These are phyloP conservation scores for Megaceryle maxima DNA, from an alignment of 2,113 vertebrate species.

Conservation along the genomic window DNA sequence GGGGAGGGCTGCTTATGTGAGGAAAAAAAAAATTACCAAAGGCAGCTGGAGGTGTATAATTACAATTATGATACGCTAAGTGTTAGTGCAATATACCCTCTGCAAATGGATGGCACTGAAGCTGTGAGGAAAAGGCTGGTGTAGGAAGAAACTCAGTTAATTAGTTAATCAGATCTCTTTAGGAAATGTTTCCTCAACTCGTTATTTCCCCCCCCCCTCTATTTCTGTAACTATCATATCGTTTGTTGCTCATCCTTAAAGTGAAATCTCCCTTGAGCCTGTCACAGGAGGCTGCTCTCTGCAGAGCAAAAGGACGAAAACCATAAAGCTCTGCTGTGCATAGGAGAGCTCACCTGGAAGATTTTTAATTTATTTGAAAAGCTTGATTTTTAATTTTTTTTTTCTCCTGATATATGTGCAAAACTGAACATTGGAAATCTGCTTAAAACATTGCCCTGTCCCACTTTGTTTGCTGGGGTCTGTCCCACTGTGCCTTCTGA, in stretches of 20 bases:
- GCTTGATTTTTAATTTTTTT: background rate
- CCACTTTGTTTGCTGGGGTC: background rate
- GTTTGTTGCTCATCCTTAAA: slow-evolving; percentile 20
- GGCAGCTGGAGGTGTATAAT: background rate
- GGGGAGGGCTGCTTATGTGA: background rate
- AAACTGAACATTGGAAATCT: background rate
- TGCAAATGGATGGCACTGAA: background rate
- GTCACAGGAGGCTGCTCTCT: background rate
- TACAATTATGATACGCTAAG: background rate
- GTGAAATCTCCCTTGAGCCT: background rate
- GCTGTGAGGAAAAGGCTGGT: background rate
- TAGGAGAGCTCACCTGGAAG: background rate
- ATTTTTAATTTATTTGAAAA: background rate
- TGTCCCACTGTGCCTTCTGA: background rate
- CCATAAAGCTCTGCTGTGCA: background rate
- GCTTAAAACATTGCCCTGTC: background rate
- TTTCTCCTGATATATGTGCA: background rate
- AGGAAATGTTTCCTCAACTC: slow-evolving; percentile 36
- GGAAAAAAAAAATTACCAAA: background rate
- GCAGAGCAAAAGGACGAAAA: background rate
- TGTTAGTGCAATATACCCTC: background rate
- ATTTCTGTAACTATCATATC: slow-evolving; percentile 14
- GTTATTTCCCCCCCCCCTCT: background rate
- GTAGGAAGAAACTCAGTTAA: slow-evolving; percentile 39
- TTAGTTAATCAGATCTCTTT: slow-evolving; percentile 53